Conservation (phyloP, 2,113 vertebrate species). For the Falcunculus frontatus region DNA sequence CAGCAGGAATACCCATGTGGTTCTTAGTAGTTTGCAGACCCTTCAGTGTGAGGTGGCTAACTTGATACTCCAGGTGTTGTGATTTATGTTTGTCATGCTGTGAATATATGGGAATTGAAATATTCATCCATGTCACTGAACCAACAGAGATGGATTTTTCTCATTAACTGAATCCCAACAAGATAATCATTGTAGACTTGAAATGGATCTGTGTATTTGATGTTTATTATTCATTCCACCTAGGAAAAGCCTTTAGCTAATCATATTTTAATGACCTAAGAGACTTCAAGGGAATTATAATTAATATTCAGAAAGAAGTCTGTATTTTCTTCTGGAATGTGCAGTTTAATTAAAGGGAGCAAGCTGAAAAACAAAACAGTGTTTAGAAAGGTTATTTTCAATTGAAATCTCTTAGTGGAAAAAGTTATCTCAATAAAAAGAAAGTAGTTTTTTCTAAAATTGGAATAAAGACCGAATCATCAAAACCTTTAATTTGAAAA, state of each 20-base stretch:
- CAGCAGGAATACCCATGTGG: not conserved
- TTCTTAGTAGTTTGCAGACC: not conserved
- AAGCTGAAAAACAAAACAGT: not conserved
- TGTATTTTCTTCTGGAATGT: not conserved
- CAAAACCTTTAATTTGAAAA: not conserved
- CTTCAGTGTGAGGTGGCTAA: not conserved
- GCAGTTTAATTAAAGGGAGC: not conserved
- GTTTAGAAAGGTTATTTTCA: not conserved
- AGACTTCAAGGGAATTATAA: conserved; percentile 1
- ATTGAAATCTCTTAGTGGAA: not conserved
- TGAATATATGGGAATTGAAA: not conserved
- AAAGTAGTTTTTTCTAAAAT: not conserved
- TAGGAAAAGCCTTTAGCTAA: conserved; percentile 30
- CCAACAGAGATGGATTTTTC: not conserved
- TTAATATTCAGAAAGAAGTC: not conserved
- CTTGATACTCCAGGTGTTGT: not conserved
- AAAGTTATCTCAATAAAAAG: not conserved
- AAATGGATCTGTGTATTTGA: not conserved
- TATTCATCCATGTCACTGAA: not conserved
- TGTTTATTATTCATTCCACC: not conserved
- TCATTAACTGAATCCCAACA: not conserved
- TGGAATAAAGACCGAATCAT: not conserved
- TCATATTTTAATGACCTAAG: conserved; percentile 30
- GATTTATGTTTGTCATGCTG: not conserved
- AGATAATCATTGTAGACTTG: not conserved